A percentile compares a stretch with the other conserved stretches of the same genome.
phyloP scores from a whole-genome alignment of 2,888 invertebrate genomes.

The Tetramorium bicarinatum region DNA sequence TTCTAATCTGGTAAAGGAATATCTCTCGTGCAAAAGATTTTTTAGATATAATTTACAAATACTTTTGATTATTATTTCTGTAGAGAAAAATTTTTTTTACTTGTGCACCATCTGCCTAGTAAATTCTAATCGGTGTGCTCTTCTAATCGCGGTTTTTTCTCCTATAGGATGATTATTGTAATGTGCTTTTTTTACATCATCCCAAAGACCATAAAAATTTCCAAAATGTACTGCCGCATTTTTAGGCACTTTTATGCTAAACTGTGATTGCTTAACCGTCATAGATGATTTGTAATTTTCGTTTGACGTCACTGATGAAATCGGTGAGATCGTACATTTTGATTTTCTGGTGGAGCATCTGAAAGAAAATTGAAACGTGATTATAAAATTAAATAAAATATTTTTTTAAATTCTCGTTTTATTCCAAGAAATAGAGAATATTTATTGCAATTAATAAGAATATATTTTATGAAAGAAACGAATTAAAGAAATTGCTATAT shows the following conservation, averaged over 20 bases:
- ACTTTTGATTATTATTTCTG: background rate
- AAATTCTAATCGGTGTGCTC: conserved; percentile 70
- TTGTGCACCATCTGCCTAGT: conserved; percentile 80
- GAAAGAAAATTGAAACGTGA: background rate
- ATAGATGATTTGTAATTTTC: background rate
- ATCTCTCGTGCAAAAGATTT: background rate
- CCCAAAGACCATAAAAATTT: conserved; percentile 71
- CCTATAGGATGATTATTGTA: background rate
- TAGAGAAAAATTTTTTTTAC: conserved; percentile 62
- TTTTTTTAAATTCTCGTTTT: background rate
- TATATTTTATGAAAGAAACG: background rate
- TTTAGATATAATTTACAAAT: background rate
- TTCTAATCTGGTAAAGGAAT: conserved; percentile 73
- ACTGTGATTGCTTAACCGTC: background rate
- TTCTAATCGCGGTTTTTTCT: background rate
- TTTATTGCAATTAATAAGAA: background rate
- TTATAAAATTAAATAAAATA: background rate
- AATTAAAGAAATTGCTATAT: background rate
- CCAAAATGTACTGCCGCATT: conserved; percentile 78
- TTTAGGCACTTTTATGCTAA: conserved; percentile 62
- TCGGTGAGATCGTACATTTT: background rate
- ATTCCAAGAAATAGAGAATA: background rate
- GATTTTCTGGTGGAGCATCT: background rate
- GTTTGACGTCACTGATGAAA: background rate
- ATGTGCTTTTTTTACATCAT: conserved; percentile 27